Evolutionary conservation across 2,888 invertebrate species (phyloP), one percentile per base, ranked within the genome.

Genomic region (Agriopis aurantiaria): DNA sequence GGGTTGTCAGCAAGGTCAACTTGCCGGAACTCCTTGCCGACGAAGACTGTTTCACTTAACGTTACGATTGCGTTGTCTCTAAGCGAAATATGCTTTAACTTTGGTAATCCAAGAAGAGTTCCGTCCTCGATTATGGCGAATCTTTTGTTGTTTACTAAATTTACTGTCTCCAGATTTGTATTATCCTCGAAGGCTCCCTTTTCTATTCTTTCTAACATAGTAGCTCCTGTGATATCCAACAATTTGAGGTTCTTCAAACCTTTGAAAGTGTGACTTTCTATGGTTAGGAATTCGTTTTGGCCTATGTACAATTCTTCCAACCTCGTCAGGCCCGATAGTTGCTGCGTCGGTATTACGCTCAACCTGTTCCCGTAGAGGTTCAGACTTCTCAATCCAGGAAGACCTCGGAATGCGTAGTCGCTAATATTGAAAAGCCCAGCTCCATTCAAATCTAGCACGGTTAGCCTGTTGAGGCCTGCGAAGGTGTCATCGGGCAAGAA

Each of bases 1-100:
- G 97, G 97, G 84, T 98, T 98, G 82, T 98, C 97, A 3, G 97
- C 96, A 49, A 98, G 93, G 83, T 98, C 98, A 17, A 98, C 88
- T 17, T 96, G 95, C 60, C 96, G 95, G 48, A 98, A 90, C 82
- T 97, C 97, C 75, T 96, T 96, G 95, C 97, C 98, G 40, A 97
- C 96, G 51, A 97, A 96, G 60, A 97, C 95, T 0, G 96, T 96
- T 88, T 98, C 98, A n/a, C 97, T 95, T 71, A 98, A 93, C 6
- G 96, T 96, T 69, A 95, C 95, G 77, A 98, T 95, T 4, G 96
- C 97, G 86, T 98, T 98, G 82, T 97, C 97, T 80, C 96, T 96
- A 41, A 98, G 89, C 45, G 96, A 95, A 51, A 98, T 95, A 78
- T 97, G 97, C 74, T 96, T 96, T 65, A 98, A 91, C 85, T 97